Evolutionary conservation across 2,797 vertebrate species (phyloP).

Genomic region (Gymnodraco acuticeps): DNA sequence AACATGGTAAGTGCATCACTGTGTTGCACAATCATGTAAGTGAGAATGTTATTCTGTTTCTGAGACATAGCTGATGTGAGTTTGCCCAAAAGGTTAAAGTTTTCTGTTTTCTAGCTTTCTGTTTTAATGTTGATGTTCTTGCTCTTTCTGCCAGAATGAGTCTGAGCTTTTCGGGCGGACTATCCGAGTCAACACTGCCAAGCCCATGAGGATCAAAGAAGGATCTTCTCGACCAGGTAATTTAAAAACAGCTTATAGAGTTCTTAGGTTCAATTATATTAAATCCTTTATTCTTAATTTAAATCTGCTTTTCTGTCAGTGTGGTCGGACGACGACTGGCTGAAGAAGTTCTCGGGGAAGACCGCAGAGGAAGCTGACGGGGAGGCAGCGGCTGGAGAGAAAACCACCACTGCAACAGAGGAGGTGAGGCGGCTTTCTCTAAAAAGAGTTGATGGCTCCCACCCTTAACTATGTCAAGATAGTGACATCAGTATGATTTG

Average conservation of each 20-base stretch:
- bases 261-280: neutral
- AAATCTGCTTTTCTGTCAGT: slow-evolving; percentile 79
- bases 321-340: slow-evolving; percentile 98
- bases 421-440: slow-evolving; percentile 81
- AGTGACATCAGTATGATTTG: neutral
- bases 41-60: neutral
- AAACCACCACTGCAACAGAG: slow-evolving; percentile 81
- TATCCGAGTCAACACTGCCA: slow-evolving; percentile 96
- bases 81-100: neutral
- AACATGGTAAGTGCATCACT: slow-evolving; percentile 90
- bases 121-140: slow-evolving; percentile 7
- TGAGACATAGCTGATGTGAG: neutral
- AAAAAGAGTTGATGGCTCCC: neutral
- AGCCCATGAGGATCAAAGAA: slow-evolving; percentile 98
- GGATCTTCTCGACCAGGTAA: slow-evolving; percentile 96
- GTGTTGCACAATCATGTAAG: neutral
- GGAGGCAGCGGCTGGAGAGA: slow-evolving; percentile 81
- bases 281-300: neutral
- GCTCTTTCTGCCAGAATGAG: slow-evolving; percentile 85
- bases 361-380: slow-evolving; percentile 91
- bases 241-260: neutral
- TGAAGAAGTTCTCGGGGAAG: slow-evolving; percentile 99
- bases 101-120: neutral
- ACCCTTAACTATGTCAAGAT: neutral
- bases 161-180: slow-evolving; percentile 97